Evolutionary conservation across 2,797 vertebrate genomes (phyloP), one percentile per base, ranked within the genome.

Genomic region (Chelonia mydas): DNA sequence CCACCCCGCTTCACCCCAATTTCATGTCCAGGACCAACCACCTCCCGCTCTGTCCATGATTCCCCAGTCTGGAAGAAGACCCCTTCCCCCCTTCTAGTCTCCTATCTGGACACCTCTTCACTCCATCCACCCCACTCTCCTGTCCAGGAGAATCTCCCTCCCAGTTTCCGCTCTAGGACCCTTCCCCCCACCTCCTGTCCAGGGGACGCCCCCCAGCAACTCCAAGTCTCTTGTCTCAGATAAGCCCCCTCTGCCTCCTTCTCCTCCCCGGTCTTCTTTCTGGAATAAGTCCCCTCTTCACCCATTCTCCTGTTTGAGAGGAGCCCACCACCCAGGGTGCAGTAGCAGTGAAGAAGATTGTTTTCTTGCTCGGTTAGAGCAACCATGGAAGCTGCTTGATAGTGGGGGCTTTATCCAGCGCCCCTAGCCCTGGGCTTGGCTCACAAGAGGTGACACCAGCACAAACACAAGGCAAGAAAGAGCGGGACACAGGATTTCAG

Each of bases 321-420:
- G 31, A 7, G 7, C 31, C 33, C 11, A 5, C 13, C 21, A 13
- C n/a, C 37, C 74, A 10, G 10, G 13, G 27, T 15, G 89, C 92
- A 83, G 84, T 81, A 84, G 93, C 53, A 76, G 76, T 86, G 78
- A 76, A 91, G 53, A 84, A 79, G 85, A 87, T 87, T 87, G 55
- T 91, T 89, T 93, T 80, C 86, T 84, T 95, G 96, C 92, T 96
- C 83, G 51, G 79, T 95, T 97, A 96, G 97, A 81, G 90, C 86
- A 95, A 78, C 74, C 96, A 95, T 95, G 93, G 96, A 86, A 89
- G 79, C 57, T 92, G 72, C 82, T 96, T 87, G 88, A 88, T 78
- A 92, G 81, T 96, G 28, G 89, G 27, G 90, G 81, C 12, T 0
- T 65, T 87, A 93, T 88, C 88, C 2, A 1, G 45, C 88, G 55